phyloP scores from a whole-genome alignment of 2,113 vertebrate genomes.

The Hyla sarda region DNA sequence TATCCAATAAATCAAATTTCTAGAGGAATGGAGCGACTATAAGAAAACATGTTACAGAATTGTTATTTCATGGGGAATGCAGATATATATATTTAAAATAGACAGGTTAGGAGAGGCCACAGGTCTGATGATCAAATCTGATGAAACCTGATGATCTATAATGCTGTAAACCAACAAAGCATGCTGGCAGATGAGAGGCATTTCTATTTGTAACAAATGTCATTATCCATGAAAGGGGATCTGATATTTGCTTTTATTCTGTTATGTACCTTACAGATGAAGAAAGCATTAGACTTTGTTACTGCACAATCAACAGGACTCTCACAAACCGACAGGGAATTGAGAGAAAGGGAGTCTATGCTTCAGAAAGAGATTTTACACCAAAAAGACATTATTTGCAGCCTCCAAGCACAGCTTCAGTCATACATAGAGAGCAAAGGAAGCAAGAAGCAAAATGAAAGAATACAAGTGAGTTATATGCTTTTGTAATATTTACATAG shows the following conservation, averaged over 20 bases:
- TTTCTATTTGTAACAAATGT: not conserved
- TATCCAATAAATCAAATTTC: too few relatives aligned
- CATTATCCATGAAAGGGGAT: not conserved
- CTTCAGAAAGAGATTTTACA: conserved; percentile 64
- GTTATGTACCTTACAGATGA: conserved; percentile 64
- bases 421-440: conserved; percentile 63
- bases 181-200: not conserved
- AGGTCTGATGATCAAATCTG: too few relatives aligned
- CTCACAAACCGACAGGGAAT: conserved; percentile 69
- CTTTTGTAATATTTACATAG: not conserved
- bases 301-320: conserved; percentile 69
- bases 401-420: conserved; percentile 67
- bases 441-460: conserved; percentile 63
- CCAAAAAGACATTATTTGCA: conserved; percentile 69
- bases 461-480: conserved; percentile 65
- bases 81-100: not conserved
- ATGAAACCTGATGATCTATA: not conserved
- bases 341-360: conserved; percentile 66
- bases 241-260: not conserved
- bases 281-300: conserved; percentile 70
- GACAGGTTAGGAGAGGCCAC: too few relatives aligned
- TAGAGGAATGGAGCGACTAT: too few relatives aligned
- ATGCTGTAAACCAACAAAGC: not conserved
- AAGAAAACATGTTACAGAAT: too few relatives aligned
- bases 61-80: too few relatives aligned